Base-by-base conservation (phyloP, 2,113 vertebrate species). In the Anarrhichthys ocellatus region DNA sequence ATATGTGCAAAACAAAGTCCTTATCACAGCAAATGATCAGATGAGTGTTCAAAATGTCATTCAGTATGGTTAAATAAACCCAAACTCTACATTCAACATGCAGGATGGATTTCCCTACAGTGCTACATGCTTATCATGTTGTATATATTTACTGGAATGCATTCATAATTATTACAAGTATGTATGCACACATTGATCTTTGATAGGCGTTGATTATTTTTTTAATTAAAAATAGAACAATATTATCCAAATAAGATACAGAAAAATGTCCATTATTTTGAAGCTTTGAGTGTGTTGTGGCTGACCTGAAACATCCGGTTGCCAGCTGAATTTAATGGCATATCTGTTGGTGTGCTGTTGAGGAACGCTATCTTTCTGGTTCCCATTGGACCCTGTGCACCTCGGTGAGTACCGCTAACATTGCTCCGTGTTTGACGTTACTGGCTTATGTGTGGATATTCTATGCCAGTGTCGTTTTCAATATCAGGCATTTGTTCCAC, bases 261-360 rank as follows among this genome's bases (percentile, higher is more conserved):
- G 2, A 44, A 3, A 44, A 6, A n/a, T 6, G 20, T 27, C 1
- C 50, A 38, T 84, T 84, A 78, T 59, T 82, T 63, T 73, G 65
- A 84, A 73, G 42, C 1, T 4, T 0, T 2, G 4, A 24, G 1
- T 36, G 20, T 58, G n/a, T 36, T 11, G 14, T 2, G 59, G 22
- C 0, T 32, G 29, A 38, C 15, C 14, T 8, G 9, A 69, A 58
- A 75, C 77, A 34, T 86, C 90, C 90, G 83, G 66, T 74, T 8
- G 18, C 52, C 67, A 61, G 68, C 65, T 62, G 27, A 34, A 29
- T 18, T 72, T 71, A 69, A 73, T 76, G 72, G 80, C 56, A 52
- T 29, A 42, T 62, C 56, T 69, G 66, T 66, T 62, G 50, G 1
- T 69, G 36, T 17, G 40, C 8, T 15, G 20, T 9, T 24, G 1